Base-by-base conservation (phyloP, 37 sponge, comb jelly and placozoan species). In the Theonella swinhoei region DNA sequence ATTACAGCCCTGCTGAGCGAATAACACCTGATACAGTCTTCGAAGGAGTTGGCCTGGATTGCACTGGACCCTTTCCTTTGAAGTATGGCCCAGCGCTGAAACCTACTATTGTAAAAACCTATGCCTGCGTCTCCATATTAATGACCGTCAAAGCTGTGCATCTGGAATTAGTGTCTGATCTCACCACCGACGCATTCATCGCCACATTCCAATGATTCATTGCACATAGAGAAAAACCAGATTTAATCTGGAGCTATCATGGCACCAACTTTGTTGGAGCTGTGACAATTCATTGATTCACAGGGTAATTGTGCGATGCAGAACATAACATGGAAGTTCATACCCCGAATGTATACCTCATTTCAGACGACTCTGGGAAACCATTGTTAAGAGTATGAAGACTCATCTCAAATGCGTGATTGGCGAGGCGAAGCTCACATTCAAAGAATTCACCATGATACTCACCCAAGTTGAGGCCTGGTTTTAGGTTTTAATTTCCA, bases 61-160 rank as follows among this genome's bases (percentile, higher is more conserved):
- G 66, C 33, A 82, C 88, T 43, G 77, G 88, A 8, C 81, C 81
- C 9, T 28, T 80, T 4, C 54, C 64, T 26, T 29, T 75, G 59
- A 87, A 87, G 47, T 72, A 20, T 22, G 86, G 78, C 30, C 24
- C 60, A 47, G 86, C 69, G 38, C 75, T 39, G 29, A 77, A 77
- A 59, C 79, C 65, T 4, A 80, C 58, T 29, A 72, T 64, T 11
- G 17, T 73, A 28, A 87, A 79, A 34, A 42, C 80, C 3, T 87
- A 87, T 47, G 39, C 80, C 3, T 71, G 75, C 54, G 65, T 87
- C 14, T 87, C 72, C 41, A 63, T 78, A 20, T 80, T 64, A 40
- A 64, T 73, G 42, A 74, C 80, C 20, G 69, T 74, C 5, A 79
- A 74, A 39, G 87, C 87, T 11, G 68, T 79, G n/a, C 87, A 87